Base-by-base conservation (phyloP, 2,888 invertebrate genomes). In the Papilio protenor region DNA sequence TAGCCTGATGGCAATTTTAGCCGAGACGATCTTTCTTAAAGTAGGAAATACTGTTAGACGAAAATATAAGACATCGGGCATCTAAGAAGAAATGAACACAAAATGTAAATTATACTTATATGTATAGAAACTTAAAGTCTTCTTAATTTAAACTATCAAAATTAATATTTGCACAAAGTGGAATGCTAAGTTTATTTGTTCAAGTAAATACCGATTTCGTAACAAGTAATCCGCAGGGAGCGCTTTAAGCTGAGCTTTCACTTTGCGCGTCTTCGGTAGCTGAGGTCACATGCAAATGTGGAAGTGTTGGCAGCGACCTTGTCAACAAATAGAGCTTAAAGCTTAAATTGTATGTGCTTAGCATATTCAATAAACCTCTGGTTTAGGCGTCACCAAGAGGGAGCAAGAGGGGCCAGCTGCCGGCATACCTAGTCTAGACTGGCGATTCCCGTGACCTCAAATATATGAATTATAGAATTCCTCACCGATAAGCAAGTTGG, bases 401-500 rank as follows among this genome's bases (percentile, higher is more conserved):
- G 33, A 4, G 0, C 33, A 33, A 27, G 33, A 5, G 4, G 1
- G 33, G 33, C 8, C 40, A 40, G 8, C 40, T 40, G 40, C 8
- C 40, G 40, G n/a, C n/a, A n/a, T 8, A 40, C 8, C 40, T 40
- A 8, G 40, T 0, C 0, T 40, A 40, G 40, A 40, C 5, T 33
- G 33, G 40, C 40, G 27, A 27, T 27, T 27, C 8, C 5, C 0
- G 40, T 40, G 40, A 40, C 40, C 40, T 40, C 2, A 27, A 27
- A 27, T 27, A 27, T 27, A 2, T 27, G 27, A 27, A 27, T 27
- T 27, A 27, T 40, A n/a, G 1, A 40, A 40, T 40, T 40, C 80
- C 92, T 90, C 79, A 96, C 97, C 97, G 77, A 97, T 97, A 4
- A 97, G 92, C 21, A 97, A 90, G 87, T 97, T 97, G 16, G 97